Base-by-base conservation (phyloP, 2,888 invertebrate species). In the Acronicta leporina region DNA sequence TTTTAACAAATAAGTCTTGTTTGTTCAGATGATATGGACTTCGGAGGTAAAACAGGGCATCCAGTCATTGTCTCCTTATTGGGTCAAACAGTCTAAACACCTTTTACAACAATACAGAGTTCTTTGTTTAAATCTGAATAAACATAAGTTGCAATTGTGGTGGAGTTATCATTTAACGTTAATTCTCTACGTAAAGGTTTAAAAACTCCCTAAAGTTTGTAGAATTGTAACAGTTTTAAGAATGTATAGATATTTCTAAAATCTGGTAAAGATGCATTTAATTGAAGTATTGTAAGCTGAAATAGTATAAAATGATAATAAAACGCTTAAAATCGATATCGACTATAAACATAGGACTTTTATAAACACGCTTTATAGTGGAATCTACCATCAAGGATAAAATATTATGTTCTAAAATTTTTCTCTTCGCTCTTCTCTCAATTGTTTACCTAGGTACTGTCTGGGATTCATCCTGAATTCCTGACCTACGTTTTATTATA, bases 61-160 rank as follows among this genome's bases (percentile, higher is more conserved):
- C 10, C 53, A 67, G 73, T 65, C 75, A 63, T 71, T 77, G 75
- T 68, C 57, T 70, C 51, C 20, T 64, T 49, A 62, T 52, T 71
- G 50, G 67, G 59, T 70, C 67, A 77, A 27, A 25, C 50, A 25
- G 38, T 50, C 33, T 54, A 48, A 58, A 30, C 46, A 47, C 38
- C 54, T 33, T 49, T 13, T 53, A n/a, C 54, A 56, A 43, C 44
- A n/a, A n/a, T n/a, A n/a, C n/a, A 45, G 11, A 30, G 16, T 27
- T 30, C 43, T 56, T 72, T 60, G 38, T 57, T 49, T 55, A 42
- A 56, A 56, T 46, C 45, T 45, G 25, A 52, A 61, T 49, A 48
- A 57, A 56, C 56, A 62, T 44, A 48, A 59, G 44, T 55, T 15
- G 45, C 20, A 40, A 40, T 41, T 51, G 25, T 56, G 43, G 20